Evolutionary conservation across 2,888 invertebrate species (phyloP), one percentile per base, ranked within the genome.

Genomic region (Trichacis sp.): DNA sequence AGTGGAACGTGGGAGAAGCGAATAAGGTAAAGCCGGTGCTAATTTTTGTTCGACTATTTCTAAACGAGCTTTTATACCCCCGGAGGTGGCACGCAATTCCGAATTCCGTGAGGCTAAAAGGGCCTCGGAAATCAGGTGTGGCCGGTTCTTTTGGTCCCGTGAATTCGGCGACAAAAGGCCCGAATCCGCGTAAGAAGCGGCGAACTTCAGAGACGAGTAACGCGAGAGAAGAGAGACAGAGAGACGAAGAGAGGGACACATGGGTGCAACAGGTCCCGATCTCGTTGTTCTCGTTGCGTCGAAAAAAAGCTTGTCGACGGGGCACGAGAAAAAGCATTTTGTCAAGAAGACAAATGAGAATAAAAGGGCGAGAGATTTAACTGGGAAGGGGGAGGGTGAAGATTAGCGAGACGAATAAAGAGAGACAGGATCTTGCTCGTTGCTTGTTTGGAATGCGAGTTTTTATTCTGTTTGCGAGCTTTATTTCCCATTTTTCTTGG

Each of bases 131-230:
- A 77, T 78, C 74, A 76, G 75, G 74, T 74, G 79, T 74, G 73
- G 77, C 75, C 75, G 73, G 67, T 47, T 72, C 68, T 72, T 60
- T 66, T 64, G 62, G 68, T 73, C 64, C 67, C 66, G 73, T 63
- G 69, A 38, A 36, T 54, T 59, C 57, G 55, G 66, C 74, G 73
- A 82, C 81, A 81, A 82, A 81, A 78, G 78, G 67, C 65, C 72
- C 79, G 77, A 76, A 80, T 81, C 77, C 79, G 78, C 80, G 79
- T 80, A 80, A 80, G 70, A 50, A 71, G 72, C 81, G 79, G 81
- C 74, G 55, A 77, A 78, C 80, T 73, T 82, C 77, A 77, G 73
- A 78, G 65, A 61, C 18, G 43, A 43, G 19, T 15, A 8, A 6
- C 40, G 15, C 15, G 40, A n/a, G n/a, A n/a, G n/a, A n/a, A n/a